phyloP scores from a whole-genome alignment of 2,113 vertebrate genomes.

The Labeo catla region DNA sequence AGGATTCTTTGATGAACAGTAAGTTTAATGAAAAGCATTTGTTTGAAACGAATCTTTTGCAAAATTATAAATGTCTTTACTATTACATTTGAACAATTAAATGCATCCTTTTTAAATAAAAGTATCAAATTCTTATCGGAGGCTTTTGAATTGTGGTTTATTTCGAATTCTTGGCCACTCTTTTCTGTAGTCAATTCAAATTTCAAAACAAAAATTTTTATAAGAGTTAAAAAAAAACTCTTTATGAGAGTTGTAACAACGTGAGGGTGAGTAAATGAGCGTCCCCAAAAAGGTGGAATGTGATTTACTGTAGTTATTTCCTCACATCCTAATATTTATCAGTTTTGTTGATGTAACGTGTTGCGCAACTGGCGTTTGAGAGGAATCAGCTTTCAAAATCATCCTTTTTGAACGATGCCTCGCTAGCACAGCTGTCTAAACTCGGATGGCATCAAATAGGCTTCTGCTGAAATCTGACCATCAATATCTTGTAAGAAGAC shows the following conservation, averaged over 20 bases:
- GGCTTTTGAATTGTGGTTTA: neutral
- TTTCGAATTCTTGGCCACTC: neutral
- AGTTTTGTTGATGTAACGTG: neutral
- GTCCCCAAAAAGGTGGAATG: neutral
- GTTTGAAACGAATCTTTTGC: neutral
- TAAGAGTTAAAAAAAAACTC: neutral
- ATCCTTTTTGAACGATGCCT: conserved; percentile 77
- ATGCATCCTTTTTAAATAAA: neutral
- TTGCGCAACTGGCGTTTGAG: conserved; percentile 50
- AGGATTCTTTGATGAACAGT: neutral
- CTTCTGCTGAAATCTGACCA: conserved; percentile 83
- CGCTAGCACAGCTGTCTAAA: conserved; percentile 75
- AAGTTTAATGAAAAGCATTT: neutral
- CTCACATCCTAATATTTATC: conserved; percentile 9
- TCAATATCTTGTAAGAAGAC: conserved; percentile 83
- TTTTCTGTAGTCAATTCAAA: neutral
- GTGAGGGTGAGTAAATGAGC: neutral
- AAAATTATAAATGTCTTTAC: too few relatives aligned
- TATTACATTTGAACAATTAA: neutral
- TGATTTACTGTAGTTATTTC: conserved; percentile 8
- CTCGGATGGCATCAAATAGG: conserved; percentile 74
- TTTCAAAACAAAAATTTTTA: neutral
- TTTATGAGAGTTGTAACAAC: neutral
- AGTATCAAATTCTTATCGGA: neutral
- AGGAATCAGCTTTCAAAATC: conserved; percentile 61